Conservation (phyloP, 1,140 invertebrate genomes). For the Drosophila equinoxialis region DNA sequence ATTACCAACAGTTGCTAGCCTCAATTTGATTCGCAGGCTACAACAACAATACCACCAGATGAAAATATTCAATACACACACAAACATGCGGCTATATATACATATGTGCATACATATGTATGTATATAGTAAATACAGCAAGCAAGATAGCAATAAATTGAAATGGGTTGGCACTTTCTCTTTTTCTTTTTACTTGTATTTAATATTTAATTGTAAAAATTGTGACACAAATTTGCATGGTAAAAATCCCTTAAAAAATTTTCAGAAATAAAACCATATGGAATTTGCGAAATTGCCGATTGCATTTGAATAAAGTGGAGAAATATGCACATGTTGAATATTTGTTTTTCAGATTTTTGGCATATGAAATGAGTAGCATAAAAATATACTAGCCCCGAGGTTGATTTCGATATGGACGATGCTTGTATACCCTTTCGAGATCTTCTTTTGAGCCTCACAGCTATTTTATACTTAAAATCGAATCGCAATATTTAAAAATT, state of each 20-base stretch:
- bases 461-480: no score
- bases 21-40: constrained; percentile 56
- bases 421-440: no score
- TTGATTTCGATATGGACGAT: no score
- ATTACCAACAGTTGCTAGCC: constrained; percentile 59
- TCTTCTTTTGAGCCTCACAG: no score
- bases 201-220: constrained; percentile 19
- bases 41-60: constrained; percentile 27
- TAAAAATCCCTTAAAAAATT: not conserved
- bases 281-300: not conserved
- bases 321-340: not conserved
- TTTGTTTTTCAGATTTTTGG: not conserved
- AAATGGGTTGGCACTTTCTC: constrained; percentile 9
- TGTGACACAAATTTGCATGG: constrained; percentile 8
- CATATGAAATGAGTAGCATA: no score
- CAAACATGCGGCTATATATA: not conserved
- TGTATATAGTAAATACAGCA: constrained; percentile 1
- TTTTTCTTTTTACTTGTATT: not conserved
- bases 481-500: no score
- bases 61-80: constrained; percentile 23
- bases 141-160: constrained; percentile 8
- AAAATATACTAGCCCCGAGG: no score
- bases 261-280: constrained; percentile 2
- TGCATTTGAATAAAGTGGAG: constrained; percentile 8
- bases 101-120: not conserved